Conservation (phyloP, 2,113 vertebrate species). For the Gasterosteus nipponicus region DNA sequence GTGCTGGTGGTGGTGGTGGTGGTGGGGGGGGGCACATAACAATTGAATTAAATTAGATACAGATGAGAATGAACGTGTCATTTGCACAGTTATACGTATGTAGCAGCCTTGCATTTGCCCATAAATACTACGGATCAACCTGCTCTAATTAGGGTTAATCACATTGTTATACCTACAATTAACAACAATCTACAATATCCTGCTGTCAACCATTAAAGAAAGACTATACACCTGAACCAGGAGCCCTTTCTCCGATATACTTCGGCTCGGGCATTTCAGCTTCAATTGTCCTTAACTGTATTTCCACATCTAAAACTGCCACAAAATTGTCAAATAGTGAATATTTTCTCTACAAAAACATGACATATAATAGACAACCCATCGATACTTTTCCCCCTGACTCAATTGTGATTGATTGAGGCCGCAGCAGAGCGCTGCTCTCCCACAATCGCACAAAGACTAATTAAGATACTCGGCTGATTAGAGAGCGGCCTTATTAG, state of each 20-base stretch:
- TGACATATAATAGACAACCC: not conserved
- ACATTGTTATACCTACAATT: not conserved
- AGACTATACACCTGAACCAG: not conserved
- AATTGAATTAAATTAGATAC: not conserved
- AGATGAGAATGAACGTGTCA: not conserved
- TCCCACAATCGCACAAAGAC: slow-evolving; percentile 36
- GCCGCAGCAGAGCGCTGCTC: slow-evolving; percentile 26
- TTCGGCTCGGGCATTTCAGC: not conserved
- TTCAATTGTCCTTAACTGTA: too few relatives aligned
- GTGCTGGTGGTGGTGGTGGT: too few relatives aligned
- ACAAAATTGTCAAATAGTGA: not conserved
- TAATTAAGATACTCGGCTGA: slow-evolving; percentile 64
- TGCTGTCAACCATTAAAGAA: not conserved
- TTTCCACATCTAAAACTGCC: not conserved
- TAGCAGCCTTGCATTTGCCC: not conserved
- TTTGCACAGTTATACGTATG: not conserved
- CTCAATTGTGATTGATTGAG: slow-evolving; percentile 43
- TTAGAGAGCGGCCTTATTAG: slow-evolving; percentile 56
- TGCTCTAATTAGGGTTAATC: not conserved
- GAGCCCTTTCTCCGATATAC: not conserved
- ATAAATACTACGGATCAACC: not conserved
- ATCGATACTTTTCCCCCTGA: slow-evolving; percentile 12
- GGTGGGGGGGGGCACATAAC: not conserved
- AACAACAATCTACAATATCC: not conserved
- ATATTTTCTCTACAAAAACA: not conserved